Conservation (phyloP, 2,888 invertebrate species). For the Nebria salina region DNA sequence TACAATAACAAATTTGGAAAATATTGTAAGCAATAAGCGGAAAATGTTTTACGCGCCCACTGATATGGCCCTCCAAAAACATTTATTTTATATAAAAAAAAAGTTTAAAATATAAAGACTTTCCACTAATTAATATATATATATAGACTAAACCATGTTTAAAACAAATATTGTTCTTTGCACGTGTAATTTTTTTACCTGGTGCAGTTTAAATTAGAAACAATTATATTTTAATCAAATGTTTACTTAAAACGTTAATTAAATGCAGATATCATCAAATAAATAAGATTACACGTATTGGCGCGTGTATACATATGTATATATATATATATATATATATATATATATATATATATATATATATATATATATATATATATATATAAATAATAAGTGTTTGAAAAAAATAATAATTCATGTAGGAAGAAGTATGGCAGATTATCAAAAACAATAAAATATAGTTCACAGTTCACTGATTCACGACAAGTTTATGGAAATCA, state of each 20-base stretch:
- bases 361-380: not conserved
- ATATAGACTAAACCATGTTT: not conserved
- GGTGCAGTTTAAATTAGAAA: not conserved
- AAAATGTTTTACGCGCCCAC: no score
- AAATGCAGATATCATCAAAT: slow-evolving; percentile 6
- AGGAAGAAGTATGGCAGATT: slow-evolving; percentile 20
- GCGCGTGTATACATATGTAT: not conserved
- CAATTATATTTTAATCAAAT: not conserved
- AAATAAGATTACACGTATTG: slow-evolving; percentile 2
- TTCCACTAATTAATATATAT: no score
- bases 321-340: not conserved
- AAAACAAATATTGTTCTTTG: not conserved
- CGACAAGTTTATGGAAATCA: slow-evolving; percentile 38
- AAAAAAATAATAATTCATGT: slow-evolving; percentile 43
- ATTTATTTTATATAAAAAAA: no score
- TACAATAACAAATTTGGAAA: no score
- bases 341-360: slow-evolving; percentile 2
- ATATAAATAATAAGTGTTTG: slow-evolving; percentile 13
- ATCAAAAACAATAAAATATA: slow-evolving; percentile 11
- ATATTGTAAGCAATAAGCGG: no score
- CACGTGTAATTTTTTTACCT: not conserved
- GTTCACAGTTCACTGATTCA: not conserved
- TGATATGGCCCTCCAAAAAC: no score
- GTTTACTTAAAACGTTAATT: not conserved
- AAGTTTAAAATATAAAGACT: no score